Conservation (phyloP, 1,140 invertebrate genomes). For the Homarus americanus region DNA sequence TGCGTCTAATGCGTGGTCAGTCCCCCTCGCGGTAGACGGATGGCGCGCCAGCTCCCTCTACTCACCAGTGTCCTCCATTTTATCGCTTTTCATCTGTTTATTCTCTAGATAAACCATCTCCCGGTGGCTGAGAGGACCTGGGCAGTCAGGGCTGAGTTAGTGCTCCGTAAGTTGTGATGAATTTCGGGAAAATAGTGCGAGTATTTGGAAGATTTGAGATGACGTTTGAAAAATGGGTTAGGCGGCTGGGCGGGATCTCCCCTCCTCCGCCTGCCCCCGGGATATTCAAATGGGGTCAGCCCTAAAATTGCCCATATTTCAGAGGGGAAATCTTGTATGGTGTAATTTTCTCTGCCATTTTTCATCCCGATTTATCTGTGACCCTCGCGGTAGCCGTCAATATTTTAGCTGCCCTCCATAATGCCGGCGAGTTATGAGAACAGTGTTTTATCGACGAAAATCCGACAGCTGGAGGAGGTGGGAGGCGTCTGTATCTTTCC, state of each 20-base stretch:
- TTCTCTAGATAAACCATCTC: not conserved
- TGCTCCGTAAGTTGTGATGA: not conserved
- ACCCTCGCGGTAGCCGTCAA: slow-evolving; percentile 59
- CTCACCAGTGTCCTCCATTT: not conserved
- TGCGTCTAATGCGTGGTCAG: slow-evolving; percentile 53
- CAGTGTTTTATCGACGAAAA: slow-evolving; percentile 63
- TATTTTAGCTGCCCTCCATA: slow-evolving; percentile 62
- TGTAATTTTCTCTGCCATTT: slow-evolving; percentile 65
- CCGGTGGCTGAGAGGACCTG: not conserved
- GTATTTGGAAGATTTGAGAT: slow-evolving; percentile 38
- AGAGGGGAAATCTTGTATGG: slow-evolving; percentile 68
- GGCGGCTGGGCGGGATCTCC: not conserved
- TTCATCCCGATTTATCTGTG: slow-evolving; percentile 67
- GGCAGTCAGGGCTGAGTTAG: not conserved
- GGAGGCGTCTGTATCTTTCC: too few species aligned
- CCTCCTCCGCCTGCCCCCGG: not conserved
- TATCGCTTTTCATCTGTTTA: not conserved
- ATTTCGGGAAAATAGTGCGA: not conserved
- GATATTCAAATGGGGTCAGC: slow-evolving; percentile 68
- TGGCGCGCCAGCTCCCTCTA: not conserved
- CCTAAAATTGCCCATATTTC: slow-evolving; percentile 67
- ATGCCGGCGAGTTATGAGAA: slow-evolving; percentile 61
- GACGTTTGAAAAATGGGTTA: slow-evolving; percentile 42
- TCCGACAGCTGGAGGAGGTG: slow-evolving; percentile 37
- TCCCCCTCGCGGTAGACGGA: not conserved